Base-by-base conservation (phyloP, 2,113 vertebrate genomes). In the Carettochelys insculpta region DNA sequence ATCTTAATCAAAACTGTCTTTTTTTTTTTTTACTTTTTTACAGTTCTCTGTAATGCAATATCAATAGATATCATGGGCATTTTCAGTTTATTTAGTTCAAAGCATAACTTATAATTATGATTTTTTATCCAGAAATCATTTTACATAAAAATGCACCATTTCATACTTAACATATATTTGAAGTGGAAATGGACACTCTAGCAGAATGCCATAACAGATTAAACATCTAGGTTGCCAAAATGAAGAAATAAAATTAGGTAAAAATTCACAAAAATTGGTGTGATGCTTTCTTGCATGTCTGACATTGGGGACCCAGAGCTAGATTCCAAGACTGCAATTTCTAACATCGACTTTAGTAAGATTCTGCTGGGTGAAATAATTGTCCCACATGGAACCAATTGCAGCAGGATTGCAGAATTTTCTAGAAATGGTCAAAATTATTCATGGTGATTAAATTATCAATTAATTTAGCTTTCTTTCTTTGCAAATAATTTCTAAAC, bases 1-100 rank as follows among this genome's bases (percentile, higher is more conserved):
- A 92, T 94, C 90, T 93, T 85, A 95, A 82, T 91, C 17, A 58
- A 82, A 81, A n/a, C 73, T n/a, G n/a, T n/a, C n/a, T n/a, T n/a
- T n/a, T n/a, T n/a, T n/a, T n/a, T n/a, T n/a, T n/a, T n/a, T 22
- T 90, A 13, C 31, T 96, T 94, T 96, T 90, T 52, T 86, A 17
- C 80, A 5, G 0, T 82, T 90, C 24, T 31, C 82, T 83, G 80
- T 89, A 95, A 93, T 84, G 81, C 48, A 38, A n/a, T 92, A 90
- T 58, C 22, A 91, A 78, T 47, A 89, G 54, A 87, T 87, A 86
- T 95, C 91, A 95, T 92, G 85, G 94, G 85, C 76, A 90, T 48
- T 92, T 95, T 86, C 7, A 0, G 20, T 93, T 56, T 47, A 94
- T 96, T 96, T 92, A 85, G 93, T 95, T 97, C 94, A 97, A 97